Evolutionary conservation across 2,113 vertebrate genomes (phyloP).

Genomic region (Dolichallabes microphthalmus): DNA sequence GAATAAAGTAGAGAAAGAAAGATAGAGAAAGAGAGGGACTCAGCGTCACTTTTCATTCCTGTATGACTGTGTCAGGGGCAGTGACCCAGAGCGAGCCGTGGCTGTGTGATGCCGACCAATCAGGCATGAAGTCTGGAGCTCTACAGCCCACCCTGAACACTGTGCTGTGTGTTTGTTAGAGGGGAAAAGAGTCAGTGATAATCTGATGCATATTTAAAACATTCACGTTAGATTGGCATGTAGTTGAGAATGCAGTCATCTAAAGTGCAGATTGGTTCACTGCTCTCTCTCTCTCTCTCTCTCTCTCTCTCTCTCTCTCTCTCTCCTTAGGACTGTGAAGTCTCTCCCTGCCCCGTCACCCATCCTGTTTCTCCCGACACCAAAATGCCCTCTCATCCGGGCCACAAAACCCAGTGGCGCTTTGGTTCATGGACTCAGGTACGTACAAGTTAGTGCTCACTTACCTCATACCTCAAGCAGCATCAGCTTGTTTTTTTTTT

Average conservation of each 20-base stretch:
- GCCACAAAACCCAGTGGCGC: slow-evolving; percentile 91
- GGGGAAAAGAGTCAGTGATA: background rate
- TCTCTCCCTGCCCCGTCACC: slow-evolving; percentile 79
- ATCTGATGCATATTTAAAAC: background rate
- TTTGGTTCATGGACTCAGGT: slow-evolving; percentile 98
- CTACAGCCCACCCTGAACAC: slow-evolving; percentile 50
- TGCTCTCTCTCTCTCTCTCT: background rate
- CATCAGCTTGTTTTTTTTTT: too few relatives aligned
- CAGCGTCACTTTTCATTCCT: slow-evolving; percentile 65
- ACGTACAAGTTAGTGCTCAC: slow-evolving; percentile 46
- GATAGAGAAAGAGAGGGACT: background rate
- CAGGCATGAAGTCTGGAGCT: slow-evolving; percentile 68
- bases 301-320: background rate
- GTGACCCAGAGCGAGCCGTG: slow-evolving; percentile 72
- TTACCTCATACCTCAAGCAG: too few relatives aligned
- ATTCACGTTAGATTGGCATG: too few relatives aligned
- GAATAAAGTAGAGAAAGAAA: background rate
- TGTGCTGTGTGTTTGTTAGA: too few relatives aligned
- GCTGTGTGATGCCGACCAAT: slow-evolving; percentile 66
- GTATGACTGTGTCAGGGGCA: slow-evolving; percentile 57
- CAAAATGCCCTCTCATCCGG: slow-evolving; percentile 70
- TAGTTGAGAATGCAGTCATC: background rate
- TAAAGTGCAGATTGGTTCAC: background rate
- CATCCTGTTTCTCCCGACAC: slow-evolving; percentile 75
- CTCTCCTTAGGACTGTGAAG: slow-evolving; percentile 86